A percentile compares a stretch with the other conserved stretches of the same genome.
Conservation (phyloP, 2,113 vertebrate species). For the Bubo blakistoni region DNA sequence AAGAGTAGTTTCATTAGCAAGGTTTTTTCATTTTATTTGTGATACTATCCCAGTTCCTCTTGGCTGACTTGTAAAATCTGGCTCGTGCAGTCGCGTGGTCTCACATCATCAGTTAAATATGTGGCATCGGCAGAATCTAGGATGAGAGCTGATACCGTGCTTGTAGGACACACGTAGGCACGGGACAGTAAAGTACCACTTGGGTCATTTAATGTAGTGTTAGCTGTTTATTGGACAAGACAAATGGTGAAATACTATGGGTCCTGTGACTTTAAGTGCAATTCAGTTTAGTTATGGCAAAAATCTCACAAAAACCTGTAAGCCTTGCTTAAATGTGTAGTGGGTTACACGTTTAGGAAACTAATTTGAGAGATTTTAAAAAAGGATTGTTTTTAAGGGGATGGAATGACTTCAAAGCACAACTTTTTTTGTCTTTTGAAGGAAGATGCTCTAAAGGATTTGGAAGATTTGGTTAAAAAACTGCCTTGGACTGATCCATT, state of each 20-base stretch:
- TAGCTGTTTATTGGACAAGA: background rate
- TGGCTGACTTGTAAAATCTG: background rate
- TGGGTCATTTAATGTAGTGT: background rate
- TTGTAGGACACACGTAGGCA: background rate
- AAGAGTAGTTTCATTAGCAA: background rate
- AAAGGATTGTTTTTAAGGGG: background rate
- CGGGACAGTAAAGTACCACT: rapidly evolving
- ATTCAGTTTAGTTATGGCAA: background rate
- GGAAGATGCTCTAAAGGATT: constrained; percentile 88
- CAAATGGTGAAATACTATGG: rapidly evolving
- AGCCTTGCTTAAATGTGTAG: background rate
- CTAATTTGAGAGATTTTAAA: background rate
- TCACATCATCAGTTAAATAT: background rate
- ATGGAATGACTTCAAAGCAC: background rate
- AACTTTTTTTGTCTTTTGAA: constrained; percentile 50
- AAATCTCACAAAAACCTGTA: background rate
- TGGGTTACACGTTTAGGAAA: background rate
- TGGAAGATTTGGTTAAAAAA: constrained; percentile 83
- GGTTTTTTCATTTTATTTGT: too few relatives aligned
- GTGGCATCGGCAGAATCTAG: background rate
- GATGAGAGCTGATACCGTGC: background rate
- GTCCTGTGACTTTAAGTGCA: background rate
- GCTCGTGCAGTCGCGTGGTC: rapidly evolving
- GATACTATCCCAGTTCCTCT: background rate
- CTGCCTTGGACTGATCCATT: constrained; percentile 87